A percentile compares a stretch with the other conserved stretches of the same genome.
Conservation (phyloP, 1,140 invertebrate genomes). For the Drosophila oshimai region DNA sequence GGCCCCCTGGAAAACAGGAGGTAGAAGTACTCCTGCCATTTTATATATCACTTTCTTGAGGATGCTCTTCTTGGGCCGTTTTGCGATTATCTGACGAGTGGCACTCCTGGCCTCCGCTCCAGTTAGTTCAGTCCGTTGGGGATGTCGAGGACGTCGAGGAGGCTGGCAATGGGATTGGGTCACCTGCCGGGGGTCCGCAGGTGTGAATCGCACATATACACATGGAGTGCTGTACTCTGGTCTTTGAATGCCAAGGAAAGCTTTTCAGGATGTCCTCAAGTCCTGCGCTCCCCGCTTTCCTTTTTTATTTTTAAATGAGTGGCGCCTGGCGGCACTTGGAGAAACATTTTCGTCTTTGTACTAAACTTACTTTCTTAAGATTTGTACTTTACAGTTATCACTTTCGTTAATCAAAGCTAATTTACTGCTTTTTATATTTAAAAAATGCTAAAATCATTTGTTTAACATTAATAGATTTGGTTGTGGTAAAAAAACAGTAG, state of each 20-base stretch:
- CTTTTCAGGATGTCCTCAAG: slow-evolving; percentile 32
- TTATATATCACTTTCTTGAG: slow-evolving; percentile 36
- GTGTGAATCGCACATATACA: slow-evolving; percentile 20
- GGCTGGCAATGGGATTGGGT: slow-evolving; percentile 8
- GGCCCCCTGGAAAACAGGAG: slow-evolving; percentile 2
- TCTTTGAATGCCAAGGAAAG: slow-evolving; percentile 1
- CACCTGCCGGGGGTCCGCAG: slow-evolving; percentile 18
- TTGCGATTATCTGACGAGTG: slow-evolving; percentile 47
- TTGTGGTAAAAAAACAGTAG: too few relatives aligned
- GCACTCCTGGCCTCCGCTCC: slow-evolving; percentile 18
- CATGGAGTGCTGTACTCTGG: slow-evolving; percentile 23
- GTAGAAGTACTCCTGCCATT: slow-evolving; percentile 7
- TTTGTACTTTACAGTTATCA: too few relatives aligned
- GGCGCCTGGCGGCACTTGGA: background rate
- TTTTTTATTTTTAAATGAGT: slow-evolving; percentile 1
- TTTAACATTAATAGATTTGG: too few relatives aligned
- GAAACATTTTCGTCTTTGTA: too few relatives aligned
- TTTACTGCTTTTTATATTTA: too few relatives aligned
- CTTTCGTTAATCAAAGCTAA: too few relatives aligned
- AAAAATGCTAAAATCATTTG: too few relatives aligned
- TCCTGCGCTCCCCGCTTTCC: background rate
- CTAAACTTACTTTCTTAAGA: too few relatives aligned
- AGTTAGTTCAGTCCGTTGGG: slow-evolving; percentile 18
- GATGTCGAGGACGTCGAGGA: too few relatives aligned
- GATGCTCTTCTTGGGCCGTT: slow-evolving; percentile 35